Evolutionary conservation across 2,888 invertebrate species (phyloP).

Genomic region (Leistus spinibarbis): DNA sequence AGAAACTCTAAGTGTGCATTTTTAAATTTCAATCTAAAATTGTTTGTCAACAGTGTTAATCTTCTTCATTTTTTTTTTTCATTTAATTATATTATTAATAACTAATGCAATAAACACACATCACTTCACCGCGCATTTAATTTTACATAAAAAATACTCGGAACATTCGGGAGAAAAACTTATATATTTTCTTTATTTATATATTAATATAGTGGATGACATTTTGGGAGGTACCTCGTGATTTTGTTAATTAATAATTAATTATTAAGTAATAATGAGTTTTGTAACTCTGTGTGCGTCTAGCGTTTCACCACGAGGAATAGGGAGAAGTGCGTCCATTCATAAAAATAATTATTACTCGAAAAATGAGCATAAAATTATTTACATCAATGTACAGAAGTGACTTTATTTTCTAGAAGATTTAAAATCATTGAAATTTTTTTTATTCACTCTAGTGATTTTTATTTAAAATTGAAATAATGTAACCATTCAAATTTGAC

Average conservation of each 20-base stretch:
- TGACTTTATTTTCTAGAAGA: not conserved
- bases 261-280: not conserved
- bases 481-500: not conserved
- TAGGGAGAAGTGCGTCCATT: not conserved
- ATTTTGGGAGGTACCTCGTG: not conserved
- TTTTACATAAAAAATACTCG: not conserved
- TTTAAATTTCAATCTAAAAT: conserved; percentile 18
- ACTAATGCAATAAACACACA: conserved; percentile 22
- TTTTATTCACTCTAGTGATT: not conserved
- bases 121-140: not conserved
- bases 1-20: conserved; percentile 51
- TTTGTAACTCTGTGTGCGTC: not conserved
- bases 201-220: not conserved
- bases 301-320: not conserved
- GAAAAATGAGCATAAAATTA: not conserved
- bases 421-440: not conserved
- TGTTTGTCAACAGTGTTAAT: conserved; percentile 18
- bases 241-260: not conserved
- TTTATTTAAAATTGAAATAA: not conserved
- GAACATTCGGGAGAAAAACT: not conserved
- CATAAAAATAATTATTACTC: not conserved
- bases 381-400: not conserved
- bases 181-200: not conserved
- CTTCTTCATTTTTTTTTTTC: not conserved
- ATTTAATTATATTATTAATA: not conserved